Conservation (phyloP, 2,113 vertebrate genomes). For the Sorex araneus region DNA sequence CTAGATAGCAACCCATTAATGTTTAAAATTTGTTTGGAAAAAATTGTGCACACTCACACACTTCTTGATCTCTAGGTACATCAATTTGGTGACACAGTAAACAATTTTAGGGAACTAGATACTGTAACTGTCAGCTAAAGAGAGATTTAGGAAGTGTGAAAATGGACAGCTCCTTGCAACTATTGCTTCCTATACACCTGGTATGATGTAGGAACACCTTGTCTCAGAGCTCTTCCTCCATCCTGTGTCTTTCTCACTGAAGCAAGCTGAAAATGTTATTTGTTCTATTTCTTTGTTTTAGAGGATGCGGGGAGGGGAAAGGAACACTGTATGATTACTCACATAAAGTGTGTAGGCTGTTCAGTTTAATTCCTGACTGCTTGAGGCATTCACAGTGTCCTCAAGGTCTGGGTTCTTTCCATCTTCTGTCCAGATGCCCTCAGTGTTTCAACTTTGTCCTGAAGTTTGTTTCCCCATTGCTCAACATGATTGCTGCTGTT, state of each 20-base stretch:
- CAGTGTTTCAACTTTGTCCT: background rate
- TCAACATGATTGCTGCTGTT: background rate
- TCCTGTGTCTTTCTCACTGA: background rate
- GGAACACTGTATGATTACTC: background rate
- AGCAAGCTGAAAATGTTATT: background rate
- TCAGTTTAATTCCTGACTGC: background rate
- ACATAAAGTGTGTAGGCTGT: background rate
- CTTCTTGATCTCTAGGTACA: constrained; percentile 21
- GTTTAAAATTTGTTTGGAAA: constrained; percentile 28
- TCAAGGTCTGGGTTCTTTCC: background rate
- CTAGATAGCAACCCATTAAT: background rate
- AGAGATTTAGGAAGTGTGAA: background rate
- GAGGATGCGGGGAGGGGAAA: background rate
- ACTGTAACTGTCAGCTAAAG: background rate
- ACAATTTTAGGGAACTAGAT: constrained; percentile 22
- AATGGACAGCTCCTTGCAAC: background rate
- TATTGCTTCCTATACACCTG: rapidly evolving
- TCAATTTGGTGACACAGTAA: background rate
- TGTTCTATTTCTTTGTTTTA: background rate
- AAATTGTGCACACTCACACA: background rate
- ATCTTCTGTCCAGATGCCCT: background rate
- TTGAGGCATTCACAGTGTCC: background rate
- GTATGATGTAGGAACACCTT: too few relatives aligned
- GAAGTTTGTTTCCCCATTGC: background rate
- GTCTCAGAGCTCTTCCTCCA: background rate